Conservation (phyloP, 2,888 invertebrate genomes). For the Platypus cylindrus region DNA sequence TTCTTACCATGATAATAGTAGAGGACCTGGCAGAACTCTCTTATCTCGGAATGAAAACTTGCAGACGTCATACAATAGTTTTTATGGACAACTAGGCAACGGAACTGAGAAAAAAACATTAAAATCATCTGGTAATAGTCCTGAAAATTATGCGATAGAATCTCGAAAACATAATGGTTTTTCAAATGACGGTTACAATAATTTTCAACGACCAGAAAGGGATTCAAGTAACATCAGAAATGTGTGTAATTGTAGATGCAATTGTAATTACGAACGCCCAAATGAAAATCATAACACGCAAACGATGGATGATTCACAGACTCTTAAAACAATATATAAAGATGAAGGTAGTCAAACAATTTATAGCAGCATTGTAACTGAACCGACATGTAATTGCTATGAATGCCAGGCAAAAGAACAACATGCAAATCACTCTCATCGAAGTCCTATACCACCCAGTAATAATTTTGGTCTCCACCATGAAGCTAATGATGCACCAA, state of each 20-base stretch:
- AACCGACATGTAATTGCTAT: slow-evolving; percentile 6
- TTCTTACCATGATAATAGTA: too few relatives aligned
- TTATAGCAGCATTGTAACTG: background rate
- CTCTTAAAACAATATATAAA: too few relatives aligned
- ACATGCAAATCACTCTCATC: background rate
- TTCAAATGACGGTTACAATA: too few relatives aligned
- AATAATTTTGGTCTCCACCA: background rate
- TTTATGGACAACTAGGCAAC: slow-evolving; percentile 7
- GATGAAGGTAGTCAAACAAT: background rate
- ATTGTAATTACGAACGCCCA: too few relatives aligned
- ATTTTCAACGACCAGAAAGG: too few relatives aligned
- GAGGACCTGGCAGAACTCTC: slow-evolving; percentile 7
- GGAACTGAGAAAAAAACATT: too few relatives aligned
- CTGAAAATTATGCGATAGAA: background rate
- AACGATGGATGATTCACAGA: too few relatives aligned
- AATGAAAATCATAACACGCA: too few relatives aligned
- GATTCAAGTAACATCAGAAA: too few relatives aligned
- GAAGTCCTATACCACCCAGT: background rate
- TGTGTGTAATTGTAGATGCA: too few relatives aligned
- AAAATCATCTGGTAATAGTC: slow-evolving; percentile 2
- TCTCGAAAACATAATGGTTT: background rate
- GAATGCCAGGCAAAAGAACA: slow-evolving; percentile 1
- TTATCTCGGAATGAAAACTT: slow-evolving; percentile 13
- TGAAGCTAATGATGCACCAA: background rate
- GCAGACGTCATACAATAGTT: slow-evolving; percentile 16